Evolutionary conservation across 1,140 invertebrate genomes (phyloP).

Genomic region (Drosophila tropicalis): DNA sequence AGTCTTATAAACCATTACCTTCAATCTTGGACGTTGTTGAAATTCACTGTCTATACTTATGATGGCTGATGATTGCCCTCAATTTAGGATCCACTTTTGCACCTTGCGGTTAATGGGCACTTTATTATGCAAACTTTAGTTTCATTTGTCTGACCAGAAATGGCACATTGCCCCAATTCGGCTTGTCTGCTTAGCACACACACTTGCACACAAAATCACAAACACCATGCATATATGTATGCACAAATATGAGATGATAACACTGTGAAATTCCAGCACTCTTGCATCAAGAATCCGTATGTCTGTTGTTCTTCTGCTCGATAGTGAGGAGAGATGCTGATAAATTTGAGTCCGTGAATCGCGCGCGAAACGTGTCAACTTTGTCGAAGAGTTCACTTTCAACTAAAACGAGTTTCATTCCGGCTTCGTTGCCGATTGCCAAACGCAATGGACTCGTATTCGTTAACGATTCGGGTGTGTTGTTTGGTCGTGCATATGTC

Average conservation of each 20-base stretch:
- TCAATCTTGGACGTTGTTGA: neutral
- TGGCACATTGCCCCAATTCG: slow-evolving; percentile 16
- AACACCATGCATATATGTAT: neutral
- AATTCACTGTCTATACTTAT: slow-evolving; percentile 1
- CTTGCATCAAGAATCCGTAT: slow-evolving; percentile 19
- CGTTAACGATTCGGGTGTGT: slow-evolving; percentile 34
- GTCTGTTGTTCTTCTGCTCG: slow-evolving; percentile 26
- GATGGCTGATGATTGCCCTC: slow-evolving; percentile 16
- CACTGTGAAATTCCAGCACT: slow-evolving; percentile 16
- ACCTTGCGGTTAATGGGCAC: neutral
- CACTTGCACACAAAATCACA: neutral
- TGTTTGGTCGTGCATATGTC: slow-evolving; percentile 4
- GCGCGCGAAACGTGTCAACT: slow-evolving; percentile 78
- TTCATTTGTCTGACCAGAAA: slow-evolving; percentile 4
- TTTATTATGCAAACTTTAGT: neutral
- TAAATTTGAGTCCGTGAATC: slow-evolving; percentile 39
- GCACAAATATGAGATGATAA: slow-evolving; percentile 28
- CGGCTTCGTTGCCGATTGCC: slow-evolving; percentile 46
- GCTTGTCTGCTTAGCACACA: slow-evolving; percentile 26
- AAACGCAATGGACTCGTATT: slow-evolving; percentile 32
- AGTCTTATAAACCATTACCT: slow-evolving; percentile 56
- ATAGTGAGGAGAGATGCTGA: neutral
- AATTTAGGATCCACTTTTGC: neutral
- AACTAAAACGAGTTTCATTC: slow-evolving; percentile 74
- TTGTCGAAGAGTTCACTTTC: slow-evolving; percentile 80